Conservation (phyloP, 2,797 vertebrate species). For the Vespertilio murinus region DNA sequence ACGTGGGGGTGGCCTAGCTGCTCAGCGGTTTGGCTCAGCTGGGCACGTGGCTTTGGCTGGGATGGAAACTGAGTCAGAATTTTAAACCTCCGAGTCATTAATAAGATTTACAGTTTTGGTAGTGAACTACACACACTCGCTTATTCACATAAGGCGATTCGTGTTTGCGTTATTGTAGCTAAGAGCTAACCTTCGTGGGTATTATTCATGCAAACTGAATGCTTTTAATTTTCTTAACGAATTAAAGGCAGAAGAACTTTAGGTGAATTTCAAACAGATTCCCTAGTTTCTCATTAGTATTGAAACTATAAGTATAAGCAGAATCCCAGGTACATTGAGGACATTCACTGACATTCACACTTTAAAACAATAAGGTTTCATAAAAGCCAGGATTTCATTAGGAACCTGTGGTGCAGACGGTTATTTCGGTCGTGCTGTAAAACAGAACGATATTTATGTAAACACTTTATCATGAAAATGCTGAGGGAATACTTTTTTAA, state of each 20-base stretch:
- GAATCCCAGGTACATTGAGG: neutral
- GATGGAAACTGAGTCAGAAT: neutral
- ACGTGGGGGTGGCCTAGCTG: neutral
- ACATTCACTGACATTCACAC: neutral
- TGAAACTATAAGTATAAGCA: conserved; percentile 5
- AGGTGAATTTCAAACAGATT: conserved; percentile 30
- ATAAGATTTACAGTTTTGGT: neutral
- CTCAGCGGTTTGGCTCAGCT: neutral
- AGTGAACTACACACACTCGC: neutral
- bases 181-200: neutral
- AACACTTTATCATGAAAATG: conserved; percentile 2
- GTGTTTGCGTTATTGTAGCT: neutral
- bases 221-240: neutral
- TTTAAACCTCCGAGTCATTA: neutral
- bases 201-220: neutral
- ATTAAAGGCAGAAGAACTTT: neutral
- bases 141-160: neutral
- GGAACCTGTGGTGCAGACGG: neutral
- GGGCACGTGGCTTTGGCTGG: neutral
- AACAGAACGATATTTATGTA: neutral
- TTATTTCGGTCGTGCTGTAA: conserved; percentile 8
- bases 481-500: neutral
- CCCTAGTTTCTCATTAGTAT: conserved; percentile 26
- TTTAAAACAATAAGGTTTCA: neutral
- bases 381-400: conserved; percentile 7